Conservation (phyloP, 2,113 vertebrate species). For the Tupaia chinensis region DNA sequence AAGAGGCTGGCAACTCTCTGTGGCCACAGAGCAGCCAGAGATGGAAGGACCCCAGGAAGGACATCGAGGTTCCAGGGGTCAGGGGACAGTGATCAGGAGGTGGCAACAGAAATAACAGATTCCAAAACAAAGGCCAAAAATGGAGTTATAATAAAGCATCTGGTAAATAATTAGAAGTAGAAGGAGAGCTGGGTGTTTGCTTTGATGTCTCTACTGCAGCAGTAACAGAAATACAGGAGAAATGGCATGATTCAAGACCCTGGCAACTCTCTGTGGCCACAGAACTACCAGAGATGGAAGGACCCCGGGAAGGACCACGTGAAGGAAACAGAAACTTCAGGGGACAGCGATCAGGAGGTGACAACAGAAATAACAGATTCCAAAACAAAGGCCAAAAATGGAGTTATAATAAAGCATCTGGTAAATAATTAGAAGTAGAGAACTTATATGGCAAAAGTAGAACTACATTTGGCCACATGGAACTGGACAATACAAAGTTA, state of each 20-base stretch:
- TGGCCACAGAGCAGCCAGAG: slow-evolving; percentile 93
- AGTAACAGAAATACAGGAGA: slow-evolving; percentile 92
- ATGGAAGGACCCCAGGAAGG: slow-evolving; percentile 89
- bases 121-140: slow-evolving; percentile 88
- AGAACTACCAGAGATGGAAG: slow-evolving; percentile 94
- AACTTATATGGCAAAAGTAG: neutral
- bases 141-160: slow-evolving; percentile 88
- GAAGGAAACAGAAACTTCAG: slow-evolving; percentile 64
- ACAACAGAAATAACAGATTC: slow-evolving; percentile 73
- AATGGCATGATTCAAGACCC: slow-evolving; percentile 93
- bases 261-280: slow-evolving; percentile 94
- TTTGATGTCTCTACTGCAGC: slow-evolving; percentile 93
- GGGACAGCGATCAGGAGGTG: slow-evolving; percentile 74
- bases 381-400: slow-evolving; percentile 88
- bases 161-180: slow-evolving; percentile 80
- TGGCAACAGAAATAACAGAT: slow-evolving; percentile 72
- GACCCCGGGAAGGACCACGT: slow-evolving; percentile 80
- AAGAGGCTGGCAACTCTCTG: slow-evolving; percentile 93
- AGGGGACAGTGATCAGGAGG: slow-evolving; percentile 75
- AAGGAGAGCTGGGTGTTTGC: slow-evolving; percentile 94
- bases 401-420: slow-evolving; percentile 88
- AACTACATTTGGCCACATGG: slow-evolving; percentile 35
- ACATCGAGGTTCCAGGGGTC: slow-evolving; percentile 57
- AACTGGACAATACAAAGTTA: neutral
- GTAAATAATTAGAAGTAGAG: slow-evolving; percentile 79